Evolutionary conservation across 2,797 vertebrate species (phyloP).

Genomic region (Denticeps clupeoides): DNA sequence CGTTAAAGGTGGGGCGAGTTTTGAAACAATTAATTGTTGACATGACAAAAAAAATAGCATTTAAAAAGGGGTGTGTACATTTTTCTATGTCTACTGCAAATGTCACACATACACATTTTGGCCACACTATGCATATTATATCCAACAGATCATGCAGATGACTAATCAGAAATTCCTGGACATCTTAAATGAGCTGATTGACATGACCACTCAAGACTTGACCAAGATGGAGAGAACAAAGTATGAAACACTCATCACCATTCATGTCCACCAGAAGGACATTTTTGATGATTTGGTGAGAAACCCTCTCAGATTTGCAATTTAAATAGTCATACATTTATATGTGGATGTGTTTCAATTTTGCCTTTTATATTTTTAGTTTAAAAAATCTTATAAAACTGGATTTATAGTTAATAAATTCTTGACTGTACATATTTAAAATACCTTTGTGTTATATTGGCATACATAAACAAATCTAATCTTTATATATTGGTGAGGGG

Average conservation of each 20-base stretch:
- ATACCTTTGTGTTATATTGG: too few relatives aligned
- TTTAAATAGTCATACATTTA: background rate
- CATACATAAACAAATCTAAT: too few relatives aligned
- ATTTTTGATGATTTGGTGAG: constrained; percentile 75
- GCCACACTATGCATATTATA: background rate
- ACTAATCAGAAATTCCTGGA: constrained; percentile 75
- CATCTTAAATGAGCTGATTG: constrained; percentile 70
- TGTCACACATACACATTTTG: background rate
- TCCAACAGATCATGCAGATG: constrained; percentile 58
- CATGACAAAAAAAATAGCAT: too few relatives aligned
- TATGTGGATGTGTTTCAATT: background rate
- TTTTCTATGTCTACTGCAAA: background rate
- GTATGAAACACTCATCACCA: constrained; percentile 77
- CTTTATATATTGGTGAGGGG: too few relatives aligned
- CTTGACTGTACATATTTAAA: too few relatives aligned
- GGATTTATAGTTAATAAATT: too few relatives aligned
- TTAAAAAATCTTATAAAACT: too few relatives aligned
- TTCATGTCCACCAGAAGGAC: constrained; percentile 80
- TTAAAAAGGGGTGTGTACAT: too few relatives aligned
- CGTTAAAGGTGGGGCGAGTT: too few relatives aligned
- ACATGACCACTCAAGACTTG: constrained; percentile 68
- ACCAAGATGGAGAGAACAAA: constrained; percentile 70
- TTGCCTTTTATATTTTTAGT: too few relatives aligned
- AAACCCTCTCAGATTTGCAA: background rate
- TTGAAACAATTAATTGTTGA: too few relatives aligned